Evolutionary conservation across 2,888 invertebrate genomes (phyloP), one percentile per base, ranked within the genome.

Genomic region (Argyresthia goedartella): DNA sequence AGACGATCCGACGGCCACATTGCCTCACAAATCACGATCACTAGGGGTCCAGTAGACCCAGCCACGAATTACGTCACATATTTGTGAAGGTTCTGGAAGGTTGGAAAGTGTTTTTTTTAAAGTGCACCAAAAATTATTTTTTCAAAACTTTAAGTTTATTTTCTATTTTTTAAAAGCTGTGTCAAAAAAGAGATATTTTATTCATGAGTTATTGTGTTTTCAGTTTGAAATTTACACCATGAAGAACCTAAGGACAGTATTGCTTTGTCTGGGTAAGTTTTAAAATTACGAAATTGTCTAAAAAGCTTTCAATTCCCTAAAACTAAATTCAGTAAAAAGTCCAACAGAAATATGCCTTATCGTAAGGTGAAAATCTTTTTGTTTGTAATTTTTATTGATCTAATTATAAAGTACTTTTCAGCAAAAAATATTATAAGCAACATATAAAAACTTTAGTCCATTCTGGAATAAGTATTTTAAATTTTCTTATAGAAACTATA

Each of bases 241-340:
- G 81, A 78, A 72, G 76, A 67, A 69, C 53, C 71, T 71, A 57
- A 71, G 71, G 60, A 71, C 74, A 53, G 60, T 81, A 49, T 62
- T 85, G 56, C 65, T 85, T 51, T 81, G 76, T 58, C 59, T 81
- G 54, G 80, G 85, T 86, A 61, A 81, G 85, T 76, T 48, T 50
- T 52, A 42, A 10, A 25, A 7, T 6, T 16, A 2, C 11, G n/a
- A 46, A 8, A 8, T 25, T 16, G 25, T 34, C n/a, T 4, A 46
- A 25, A 25, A 46, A 33, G 8, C 8, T 44, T 44, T 8, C 4
- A 44, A 8, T 8, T 44, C 14, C 1, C n/a, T 7, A 44, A 44
- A 44, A 44, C 8, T 6, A 8, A 44, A 14, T 15, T 7, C 8
- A 15, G 10, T 6, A 15, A 44, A 9, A 15, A 44, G 8, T n/a